Conservation (phyloP, 2,888 invertebrate genomes). For the Oxystoma pomonae region DNA sequence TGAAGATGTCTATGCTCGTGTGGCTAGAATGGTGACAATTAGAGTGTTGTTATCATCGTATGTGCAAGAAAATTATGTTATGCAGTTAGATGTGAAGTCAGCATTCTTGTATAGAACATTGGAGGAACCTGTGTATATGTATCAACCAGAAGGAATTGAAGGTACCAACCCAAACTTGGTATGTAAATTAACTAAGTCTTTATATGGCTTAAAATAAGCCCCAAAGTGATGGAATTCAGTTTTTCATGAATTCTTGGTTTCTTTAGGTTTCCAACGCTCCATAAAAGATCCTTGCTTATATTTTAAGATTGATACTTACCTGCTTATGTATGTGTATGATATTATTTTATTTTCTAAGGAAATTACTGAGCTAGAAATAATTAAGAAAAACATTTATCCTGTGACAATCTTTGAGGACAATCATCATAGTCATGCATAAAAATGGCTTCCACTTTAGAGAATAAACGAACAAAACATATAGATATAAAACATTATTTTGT, state of each 20-base stretch:
- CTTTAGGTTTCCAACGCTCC: no score
- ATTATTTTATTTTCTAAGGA: no score
- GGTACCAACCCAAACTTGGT: conserved; percentile 8
- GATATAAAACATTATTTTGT: not conserved
- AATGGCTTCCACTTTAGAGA: not conserved
- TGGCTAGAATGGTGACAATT: conserved; percentile 26
- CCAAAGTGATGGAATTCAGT: no score
- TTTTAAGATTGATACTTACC: no score
- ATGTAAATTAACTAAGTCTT: conserved; percentile 12
- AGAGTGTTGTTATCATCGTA: conserved; percentile 21
- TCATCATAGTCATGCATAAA: not conserved
- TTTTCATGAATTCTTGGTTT: no score
- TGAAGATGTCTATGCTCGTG: conserved; percentile 27
- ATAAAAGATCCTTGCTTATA: no score
- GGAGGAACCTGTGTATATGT: conserved; percentile 14
- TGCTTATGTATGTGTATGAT: no score
- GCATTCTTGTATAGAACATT: conserved; percentile 16
- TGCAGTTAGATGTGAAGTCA: conserved; percentile 15
- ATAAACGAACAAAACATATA: not conserved
- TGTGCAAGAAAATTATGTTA: conserved; percentile 16
- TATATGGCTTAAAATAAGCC: conserved; percentile 13
- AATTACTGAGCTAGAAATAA: no score
- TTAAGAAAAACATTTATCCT: no score
- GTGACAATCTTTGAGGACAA: not conserved
- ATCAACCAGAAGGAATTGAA: conserved; percentile 7